Conservation (phyloP, 2,888 invertebrate species). For the Empis livida region DNA sequence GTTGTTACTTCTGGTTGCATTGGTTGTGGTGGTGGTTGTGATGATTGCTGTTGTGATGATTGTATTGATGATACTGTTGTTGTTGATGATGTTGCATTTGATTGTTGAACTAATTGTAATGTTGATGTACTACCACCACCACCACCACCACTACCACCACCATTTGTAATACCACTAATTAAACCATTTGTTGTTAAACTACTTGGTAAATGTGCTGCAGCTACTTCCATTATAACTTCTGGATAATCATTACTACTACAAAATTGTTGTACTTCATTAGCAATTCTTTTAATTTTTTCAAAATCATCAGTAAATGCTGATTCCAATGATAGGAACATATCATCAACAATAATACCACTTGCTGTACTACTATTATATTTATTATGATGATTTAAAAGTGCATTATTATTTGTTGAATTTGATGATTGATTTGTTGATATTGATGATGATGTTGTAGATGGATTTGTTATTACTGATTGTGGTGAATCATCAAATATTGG, state of each 20-base stretch:
- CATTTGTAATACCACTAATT: constrained; percentile 8
- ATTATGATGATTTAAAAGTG: constrained; percentile 7
- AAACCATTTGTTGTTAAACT: constrained; percentile 19
- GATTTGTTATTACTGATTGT: constrained; percentile 10
- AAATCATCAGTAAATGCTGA: constrained; percentile 57
- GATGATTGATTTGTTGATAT: constrained; percentile 13
- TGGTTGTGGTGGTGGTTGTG: constrained; percentile 36
- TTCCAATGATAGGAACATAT: constrained; percentile 37
- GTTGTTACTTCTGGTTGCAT: constrained; percentile 46
- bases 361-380: constrained; percentile 10
- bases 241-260: constrained; percentile 40
- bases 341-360: constrained; percentile 33
- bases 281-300: constrained; percentile 72
- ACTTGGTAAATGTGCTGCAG: constrained; percentile 13
- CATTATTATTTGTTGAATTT: constrained; percentile 14
- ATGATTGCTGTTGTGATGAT: constrained; percentile 39
- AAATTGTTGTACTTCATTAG: constrained; percentile 65
- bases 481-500: constrained; percentile 34
- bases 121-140: background rate
- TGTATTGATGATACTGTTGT: constrained; percentile 17
- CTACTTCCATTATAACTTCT: constrained; percentile 33
- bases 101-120: constrained; percentile 1
- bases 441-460: constrained; percentile 13
- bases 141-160: background rate
- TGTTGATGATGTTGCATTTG: constrained; percentile 35